Evolutionary conservation across 23 tunicate species (phyloP), one percentile per base, ranked within the genome.

Genomic region (Oikopleura vanhoeffeni): DNA sequence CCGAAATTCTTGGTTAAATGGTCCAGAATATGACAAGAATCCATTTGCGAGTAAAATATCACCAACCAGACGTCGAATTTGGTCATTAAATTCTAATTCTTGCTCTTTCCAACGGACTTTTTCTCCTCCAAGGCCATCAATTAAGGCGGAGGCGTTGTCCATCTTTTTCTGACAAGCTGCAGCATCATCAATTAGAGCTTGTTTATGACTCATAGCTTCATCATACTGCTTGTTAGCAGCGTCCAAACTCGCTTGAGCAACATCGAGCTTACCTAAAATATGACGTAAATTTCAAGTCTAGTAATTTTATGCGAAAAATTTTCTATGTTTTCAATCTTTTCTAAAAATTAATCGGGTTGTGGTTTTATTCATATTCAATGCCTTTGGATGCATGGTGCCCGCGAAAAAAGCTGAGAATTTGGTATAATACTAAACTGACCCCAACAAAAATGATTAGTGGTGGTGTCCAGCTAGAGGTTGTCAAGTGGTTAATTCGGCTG

Each of bases 61-160:
- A 8, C 98, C 98, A 41, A 93, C 89, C 67, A 93, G 41, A 40
- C 85, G 84, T 57, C 76, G 89, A 87, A 93, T 93, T 83, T 93
- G 98, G 41, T 88, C 95, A 41, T 89, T 91, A 85, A 93, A 93
- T 1, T 83, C 86, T 79, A 88, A 89, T 34, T 92, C 98, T 0
- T 94, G 94, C 0, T 92, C 98, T 0, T 91, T 89, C 98, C 98
- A 93, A 30, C 94, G 91, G 18, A 93, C 57, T 92, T 93, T 93
- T 67, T 93, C 98, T 28, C 98, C 98, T 30, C 98, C 98, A 1
- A 93, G 84, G 39, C 98, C 98, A 76, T 93, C 98, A 76, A 93
- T 93, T 34, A 93, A 89, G 40, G 98, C 98, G 60, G 94, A 89
- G 0, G 98, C 98, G 84, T 93, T 93, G 40, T 87, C 85, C 98